These are phyloP conservation scores for Tigriopus californicus DNA, from an alignment of 2,888 invertebrate genomes.

Conservation along the genomic window DNA sequence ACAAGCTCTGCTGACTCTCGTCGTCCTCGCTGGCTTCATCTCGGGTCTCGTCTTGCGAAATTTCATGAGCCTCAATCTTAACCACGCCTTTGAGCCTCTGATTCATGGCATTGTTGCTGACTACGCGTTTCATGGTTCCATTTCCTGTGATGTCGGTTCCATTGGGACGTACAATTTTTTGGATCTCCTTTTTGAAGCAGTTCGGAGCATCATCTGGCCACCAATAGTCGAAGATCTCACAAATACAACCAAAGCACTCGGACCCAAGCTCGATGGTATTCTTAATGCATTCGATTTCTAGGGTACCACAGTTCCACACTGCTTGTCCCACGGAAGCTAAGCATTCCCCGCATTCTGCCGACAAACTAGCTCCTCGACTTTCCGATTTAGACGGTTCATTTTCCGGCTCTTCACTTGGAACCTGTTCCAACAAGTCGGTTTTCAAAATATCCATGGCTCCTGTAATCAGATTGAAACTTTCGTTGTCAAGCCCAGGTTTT, in stretches of 20 bases:
- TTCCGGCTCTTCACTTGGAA: no score
- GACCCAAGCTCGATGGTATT: constrained; percentile 4
- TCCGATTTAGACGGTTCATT: no score
- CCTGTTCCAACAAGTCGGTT: no score
- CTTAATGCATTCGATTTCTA: constrained; percentile 9
- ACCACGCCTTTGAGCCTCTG: no score
- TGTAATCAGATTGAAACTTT: background rate
- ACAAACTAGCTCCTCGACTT: background rate
- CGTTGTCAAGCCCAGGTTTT: background rate
- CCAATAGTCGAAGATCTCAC: constrained; percentile 11
- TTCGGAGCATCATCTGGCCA: constrained; percentile 10
- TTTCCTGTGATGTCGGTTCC: no score
- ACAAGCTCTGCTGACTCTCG: no score
- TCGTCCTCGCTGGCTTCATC: no score
- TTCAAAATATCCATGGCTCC: no score
- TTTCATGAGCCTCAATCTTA: no score
- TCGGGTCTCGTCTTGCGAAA: no score
- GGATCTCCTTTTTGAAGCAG: constrained; percentile 11
- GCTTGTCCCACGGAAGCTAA: background rate
- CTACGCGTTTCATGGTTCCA: no score
- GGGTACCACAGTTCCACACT: constrained; percentile 9
- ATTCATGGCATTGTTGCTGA: no score
- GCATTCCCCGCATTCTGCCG: constrained; percentile 6
- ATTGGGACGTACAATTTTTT: background rate
- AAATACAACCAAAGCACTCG: constrained; percentile 1